These are phyloP conservation scores for Cinclus cinclus DNA, from an alignment of 2,113 vertebrate species.

Conservation along the genomic window DNA sequence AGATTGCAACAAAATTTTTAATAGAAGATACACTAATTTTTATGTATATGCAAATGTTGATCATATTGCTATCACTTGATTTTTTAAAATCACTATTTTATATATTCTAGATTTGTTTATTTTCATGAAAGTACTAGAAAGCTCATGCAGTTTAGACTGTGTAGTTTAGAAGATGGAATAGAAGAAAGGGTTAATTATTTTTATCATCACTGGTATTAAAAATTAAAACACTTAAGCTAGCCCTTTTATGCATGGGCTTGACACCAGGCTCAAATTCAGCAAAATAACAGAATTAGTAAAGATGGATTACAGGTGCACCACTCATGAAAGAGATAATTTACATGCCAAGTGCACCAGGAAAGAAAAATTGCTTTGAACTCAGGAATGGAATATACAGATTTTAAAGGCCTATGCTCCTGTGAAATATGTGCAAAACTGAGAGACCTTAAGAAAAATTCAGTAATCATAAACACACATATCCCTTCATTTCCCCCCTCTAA, in stretches of 20 bases:
- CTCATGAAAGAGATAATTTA: neutral
- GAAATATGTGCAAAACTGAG: neutral
- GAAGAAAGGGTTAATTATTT: neutral
- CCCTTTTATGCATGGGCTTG: neutral
- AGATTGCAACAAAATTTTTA: neutral
- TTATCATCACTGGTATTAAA: neutral
- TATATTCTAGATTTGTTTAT: neutral
- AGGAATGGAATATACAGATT: neutral
- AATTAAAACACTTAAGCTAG: neutral
- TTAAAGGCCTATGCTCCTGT: neutral
- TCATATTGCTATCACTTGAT: neutral
- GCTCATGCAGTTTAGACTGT: neutral
- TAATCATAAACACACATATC: neutral
- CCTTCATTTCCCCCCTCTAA: neutral
- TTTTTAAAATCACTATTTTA: neutral
- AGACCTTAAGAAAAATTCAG: neutral
- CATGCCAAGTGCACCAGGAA: neutral
- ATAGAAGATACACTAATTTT: neutral
- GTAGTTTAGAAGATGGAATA: neutral
- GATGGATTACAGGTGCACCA: neutral
- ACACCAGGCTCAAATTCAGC: neutral
- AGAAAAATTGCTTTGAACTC: neutral
- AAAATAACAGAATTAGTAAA: neutral
- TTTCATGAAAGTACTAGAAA: neutral
- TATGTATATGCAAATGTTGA: neutral